Conservation (phyloP, 2,113 vertebrate genomes). For the Albula glossodonta region DNA sequence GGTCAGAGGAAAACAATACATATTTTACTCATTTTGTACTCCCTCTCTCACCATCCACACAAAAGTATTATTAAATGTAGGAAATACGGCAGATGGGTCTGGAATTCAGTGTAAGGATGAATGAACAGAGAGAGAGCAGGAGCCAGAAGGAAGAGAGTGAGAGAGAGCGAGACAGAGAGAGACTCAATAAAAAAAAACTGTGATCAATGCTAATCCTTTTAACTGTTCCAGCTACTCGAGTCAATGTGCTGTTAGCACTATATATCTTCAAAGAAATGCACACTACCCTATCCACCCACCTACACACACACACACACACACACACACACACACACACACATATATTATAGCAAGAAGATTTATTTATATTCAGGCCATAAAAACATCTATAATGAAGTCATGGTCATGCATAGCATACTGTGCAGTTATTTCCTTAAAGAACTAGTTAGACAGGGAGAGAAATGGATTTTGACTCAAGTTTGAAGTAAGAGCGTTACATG, state of each 20-base stretch:
- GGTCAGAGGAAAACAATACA: background rate
- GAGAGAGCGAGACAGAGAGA: background rate
- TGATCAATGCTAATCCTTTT: background rate
- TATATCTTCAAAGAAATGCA: constrained; percentile 31
- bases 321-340: constrained; percentile 42
- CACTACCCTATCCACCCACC: background rate
- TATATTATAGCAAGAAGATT: constrained; percentile 21
- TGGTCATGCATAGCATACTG: background rate
- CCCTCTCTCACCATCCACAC: background rate
- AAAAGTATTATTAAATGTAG: background rate
- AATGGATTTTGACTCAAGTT: background rate
- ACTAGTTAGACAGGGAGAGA: background rate
- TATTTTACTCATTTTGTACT: background rate
- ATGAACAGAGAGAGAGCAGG: background rate
- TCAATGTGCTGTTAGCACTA: background rate
- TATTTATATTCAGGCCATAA: no score
- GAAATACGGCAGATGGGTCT: background rate
- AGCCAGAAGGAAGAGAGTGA: background rate
- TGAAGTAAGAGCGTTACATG: background rate
- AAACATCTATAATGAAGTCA: no score
- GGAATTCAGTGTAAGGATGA: background rate
- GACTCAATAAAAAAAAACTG: background rate
- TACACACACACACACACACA: background rate
- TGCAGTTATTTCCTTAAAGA: background rate
- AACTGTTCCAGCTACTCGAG: background rate